Percentiles rank a stretch among this genome's conserved stretches.
Evolutionary conservation across 2,113 vertebrate genomes (phyloP).

Genomic region (Grus americana): DNA sequence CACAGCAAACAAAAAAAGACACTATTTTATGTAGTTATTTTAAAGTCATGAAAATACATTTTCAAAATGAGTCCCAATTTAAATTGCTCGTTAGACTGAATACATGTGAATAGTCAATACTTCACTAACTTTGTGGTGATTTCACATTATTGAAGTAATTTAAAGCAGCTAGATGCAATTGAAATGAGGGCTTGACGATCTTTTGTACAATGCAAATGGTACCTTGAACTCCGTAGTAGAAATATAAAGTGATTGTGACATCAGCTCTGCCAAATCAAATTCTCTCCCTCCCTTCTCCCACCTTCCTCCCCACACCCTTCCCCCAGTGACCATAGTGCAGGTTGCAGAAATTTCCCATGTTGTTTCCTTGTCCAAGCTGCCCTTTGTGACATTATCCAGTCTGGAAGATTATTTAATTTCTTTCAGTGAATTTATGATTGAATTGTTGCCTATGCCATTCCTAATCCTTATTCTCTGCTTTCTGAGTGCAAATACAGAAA

Average conservation of each 20-base stretch:
- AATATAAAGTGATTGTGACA: neutral
- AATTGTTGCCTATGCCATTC: neutral
- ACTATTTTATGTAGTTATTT: neutral
- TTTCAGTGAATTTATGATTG: neutral
- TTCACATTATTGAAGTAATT: neutral
- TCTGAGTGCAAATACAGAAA: neutral
- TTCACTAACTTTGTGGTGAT: neutral
- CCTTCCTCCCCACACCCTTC: neutral
- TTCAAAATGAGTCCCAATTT: neutral
- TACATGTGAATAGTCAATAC: neutral
- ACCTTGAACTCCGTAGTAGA: neutral
- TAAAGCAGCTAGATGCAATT: neutral
- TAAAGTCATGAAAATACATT: neutral
- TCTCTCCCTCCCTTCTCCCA: neutral
- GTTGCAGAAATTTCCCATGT: neutral
- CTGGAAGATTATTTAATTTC: neutral
- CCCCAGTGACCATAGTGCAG: neutral
- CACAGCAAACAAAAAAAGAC: rapidly evolving
- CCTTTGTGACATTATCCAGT: neutral
- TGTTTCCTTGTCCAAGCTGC: neutral
- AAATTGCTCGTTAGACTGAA: neutral
- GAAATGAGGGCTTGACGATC: neutral
- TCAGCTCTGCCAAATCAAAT: neutral
- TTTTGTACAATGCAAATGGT: neutral
- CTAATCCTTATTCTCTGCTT: neutral